phyloP scores from a whole-genome alignment of 1,140 invertebrate species.

The Coelopa frigida region DNA sequence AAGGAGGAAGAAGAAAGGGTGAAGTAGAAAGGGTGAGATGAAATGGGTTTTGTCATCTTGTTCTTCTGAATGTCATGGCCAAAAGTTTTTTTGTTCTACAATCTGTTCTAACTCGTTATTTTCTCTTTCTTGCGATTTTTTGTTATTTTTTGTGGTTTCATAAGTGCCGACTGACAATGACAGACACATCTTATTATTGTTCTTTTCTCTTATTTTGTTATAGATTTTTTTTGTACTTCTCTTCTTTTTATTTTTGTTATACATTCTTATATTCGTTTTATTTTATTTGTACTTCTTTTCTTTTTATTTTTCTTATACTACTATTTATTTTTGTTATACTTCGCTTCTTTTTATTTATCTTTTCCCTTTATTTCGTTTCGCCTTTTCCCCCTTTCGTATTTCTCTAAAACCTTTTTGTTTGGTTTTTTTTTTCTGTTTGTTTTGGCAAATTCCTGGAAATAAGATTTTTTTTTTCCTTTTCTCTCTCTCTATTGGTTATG shows the following conservation, averaged over 20 bases:
- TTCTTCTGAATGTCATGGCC: too few relatives aligned
- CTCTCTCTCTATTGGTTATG: background rate
- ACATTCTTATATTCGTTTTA: constrained; percentile 1
- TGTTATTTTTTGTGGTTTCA: background rate
- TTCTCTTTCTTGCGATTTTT: too few relatives aligned
- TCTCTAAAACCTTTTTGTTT: background rate
- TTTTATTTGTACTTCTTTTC: background rate
- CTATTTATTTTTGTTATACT: background rate
- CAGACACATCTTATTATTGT: too few relatives aligned
- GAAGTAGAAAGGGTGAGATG: too few relatives aligned
- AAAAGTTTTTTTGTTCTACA: too few relatives aligned
- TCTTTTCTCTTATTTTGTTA: too few relatives aligned
- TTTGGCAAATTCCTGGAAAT: background rate
- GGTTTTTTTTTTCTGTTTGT: background rate
- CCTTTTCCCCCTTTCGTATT: background rate
- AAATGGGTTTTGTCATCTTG: too few relatives aligned
- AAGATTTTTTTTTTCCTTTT: background rate
- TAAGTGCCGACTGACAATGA: too few relatives aligned
- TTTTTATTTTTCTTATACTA: background rate
- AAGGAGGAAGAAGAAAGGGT: too few relatives aligned
- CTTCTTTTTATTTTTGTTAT: background rate
- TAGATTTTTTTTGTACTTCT: background rate
- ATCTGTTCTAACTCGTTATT: too few relatives aligned
- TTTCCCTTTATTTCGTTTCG: background rate
- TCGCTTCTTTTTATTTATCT: background rate